Evolutionary conservation across 2,113 vertebrate species (phyloP).

Genomic region (Amphiprion percula): DNA sequence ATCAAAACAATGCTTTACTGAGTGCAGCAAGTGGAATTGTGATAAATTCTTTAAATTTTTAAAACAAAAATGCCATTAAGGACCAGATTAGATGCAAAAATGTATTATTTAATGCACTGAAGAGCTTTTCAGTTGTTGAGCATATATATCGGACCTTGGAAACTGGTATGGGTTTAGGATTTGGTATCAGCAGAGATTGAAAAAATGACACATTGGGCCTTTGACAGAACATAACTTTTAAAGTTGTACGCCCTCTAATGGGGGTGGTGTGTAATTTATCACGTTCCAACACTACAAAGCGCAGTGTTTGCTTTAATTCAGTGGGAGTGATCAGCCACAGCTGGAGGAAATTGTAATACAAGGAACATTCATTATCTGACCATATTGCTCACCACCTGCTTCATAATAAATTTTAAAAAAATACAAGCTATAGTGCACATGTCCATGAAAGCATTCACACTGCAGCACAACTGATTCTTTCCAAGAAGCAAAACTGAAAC

Average conservation of each 20-base stretch:
- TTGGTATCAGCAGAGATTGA: too few species aligned
- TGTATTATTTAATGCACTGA: too few species aligned
- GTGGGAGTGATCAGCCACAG: conserved; percentile 34
- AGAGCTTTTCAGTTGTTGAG: neutral
- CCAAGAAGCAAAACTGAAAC: neutral
- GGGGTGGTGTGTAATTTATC: conserved; percentile 15
- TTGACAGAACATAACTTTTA: neutral
- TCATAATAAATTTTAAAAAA: neutral
- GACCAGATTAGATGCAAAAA: too few species aligned
- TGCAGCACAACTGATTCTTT: neutral
- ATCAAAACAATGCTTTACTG: too few species aligned
- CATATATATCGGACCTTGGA: neutral
- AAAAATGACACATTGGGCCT: too few species aligned
- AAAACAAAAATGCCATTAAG: too few species aligned
- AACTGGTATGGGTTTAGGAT: too few species aligned
- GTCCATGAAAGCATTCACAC: conserved; percentile 4
- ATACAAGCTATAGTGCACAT: neutral
- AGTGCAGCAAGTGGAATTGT: too few species aligned
- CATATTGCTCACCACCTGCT: conserved; percentile 37
- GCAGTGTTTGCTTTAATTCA: conserved; percentile 33
- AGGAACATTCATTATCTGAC: conserved; percentile 17
- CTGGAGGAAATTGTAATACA: conserved; percentile 31
- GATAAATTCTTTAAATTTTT: too few species aligned
- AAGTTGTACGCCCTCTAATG: conserved; percentile 27
- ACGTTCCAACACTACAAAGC: conserved; percentile 10